These are phyloP conservation scores for Drosophila greeni DNA, from an alignment of 2,888 invertebrate species.

Conservation along the genomic window DNA sequence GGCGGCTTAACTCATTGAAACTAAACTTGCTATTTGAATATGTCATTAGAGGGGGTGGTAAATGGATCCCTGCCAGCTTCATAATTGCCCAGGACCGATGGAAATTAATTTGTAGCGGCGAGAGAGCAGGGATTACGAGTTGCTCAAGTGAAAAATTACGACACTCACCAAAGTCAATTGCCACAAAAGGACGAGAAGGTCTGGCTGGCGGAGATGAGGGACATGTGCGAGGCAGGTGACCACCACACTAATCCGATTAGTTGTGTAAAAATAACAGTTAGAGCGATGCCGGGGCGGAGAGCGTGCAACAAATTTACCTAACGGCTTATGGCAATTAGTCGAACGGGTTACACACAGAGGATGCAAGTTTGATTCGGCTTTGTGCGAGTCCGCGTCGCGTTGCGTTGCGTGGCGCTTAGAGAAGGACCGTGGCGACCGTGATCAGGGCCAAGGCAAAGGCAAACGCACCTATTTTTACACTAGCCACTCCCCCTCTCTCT, in stretches of 20 bases:
- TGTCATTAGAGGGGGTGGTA: constrained; percentile 10
- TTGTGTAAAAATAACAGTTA: constrained; percentile 57
- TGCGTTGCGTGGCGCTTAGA: constrained; percentile 30
- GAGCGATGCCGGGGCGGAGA: neutral
- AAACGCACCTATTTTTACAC: constrained; percentile 19
- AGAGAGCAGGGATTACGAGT: constrained; percentile 39
- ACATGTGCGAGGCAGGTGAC: constrained; percentile 11
- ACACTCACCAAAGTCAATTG: constrained; percentile 46
- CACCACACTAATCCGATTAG: constrained; percentile 58
- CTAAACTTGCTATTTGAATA: constrained; percentile 33
- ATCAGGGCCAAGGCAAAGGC: constrained; percentile 4
- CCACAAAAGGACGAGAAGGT: constrained; percentile 21
- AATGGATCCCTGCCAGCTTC: neutral
- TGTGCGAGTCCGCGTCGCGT: constrained; percentile 21
- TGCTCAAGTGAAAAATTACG: constrained; percentile 41
- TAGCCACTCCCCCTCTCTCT: neutral
- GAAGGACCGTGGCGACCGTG: constrained; percentile 1
- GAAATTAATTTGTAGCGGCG: constrained; percentile 22
- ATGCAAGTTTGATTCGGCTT: constrained; percentile 45
- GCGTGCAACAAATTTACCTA: constrained; percentile 49
- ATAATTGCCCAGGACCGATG: constrained; percentile 11
- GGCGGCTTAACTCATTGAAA: constrained; percentile 35
- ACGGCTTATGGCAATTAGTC: constrained; percentile 66
- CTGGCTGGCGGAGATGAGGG: no score
- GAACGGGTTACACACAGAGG: constrained; percentile 54